These are phyloP conservation scores for Tetrax tetrax DNA, from an alignment of 2,113 vertebrate genomes.

Conservation along the genomic window DNA sequence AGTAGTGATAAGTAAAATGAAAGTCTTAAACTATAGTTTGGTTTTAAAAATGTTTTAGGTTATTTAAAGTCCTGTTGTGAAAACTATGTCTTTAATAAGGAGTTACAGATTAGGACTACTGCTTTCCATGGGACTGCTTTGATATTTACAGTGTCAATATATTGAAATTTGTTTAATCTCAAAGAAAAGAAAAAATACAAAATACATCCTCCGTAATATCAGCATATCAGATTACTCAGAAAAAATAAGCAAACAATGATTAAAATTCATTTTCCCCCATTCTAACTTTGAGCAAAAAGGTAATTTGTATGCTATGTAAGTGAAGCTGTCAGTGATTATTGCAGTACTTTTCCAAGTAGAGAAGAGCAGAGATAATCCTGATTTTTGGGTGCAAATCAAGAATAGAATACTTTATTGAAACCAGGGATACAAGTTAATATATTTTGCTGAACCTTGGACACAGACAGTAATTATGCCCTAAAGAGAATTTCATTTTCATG, in stretches of 20 bases:
- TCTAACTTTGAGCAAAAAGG: neutral
- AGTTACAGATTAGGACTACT: neutral
- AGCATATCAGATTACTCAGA: neutral
- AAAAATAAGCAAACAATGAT: neutral
- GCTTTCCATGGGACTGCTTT: neutral
- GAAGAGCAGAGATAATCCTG: neutral
- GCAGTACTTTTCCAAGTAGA: neutral
- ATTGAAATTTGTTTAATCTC: neutral
- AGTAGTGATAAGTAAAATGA: neutral
- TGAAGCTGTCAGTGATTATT: neutral
- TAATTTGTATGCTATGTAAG: neutral
- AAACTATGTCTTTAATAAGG: neutral
- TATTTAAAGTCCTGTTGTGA: neutral
- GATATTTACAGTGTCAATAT: neutral
- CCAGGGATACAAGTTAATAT: neutral
- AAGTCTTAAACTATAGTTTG: neutral
- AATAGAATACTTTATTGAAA: neutral
- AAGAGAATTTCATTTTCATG: neutral
- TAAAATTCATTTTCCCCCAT: neutral
- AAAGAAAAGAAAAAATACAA: neutral
- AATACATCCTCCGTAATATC: neutral
- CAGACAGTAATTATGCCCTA: neutral
- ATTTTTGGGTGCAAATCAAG: neutral
- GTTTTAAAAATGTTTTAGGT: neutral
- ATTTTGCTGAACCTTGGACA: neutral